These are phyloP conservation scores for Apotomis capreana DNA, from an alignment of 2,888 invertebrate genomes.

Conservation along the genomic window DNA sequence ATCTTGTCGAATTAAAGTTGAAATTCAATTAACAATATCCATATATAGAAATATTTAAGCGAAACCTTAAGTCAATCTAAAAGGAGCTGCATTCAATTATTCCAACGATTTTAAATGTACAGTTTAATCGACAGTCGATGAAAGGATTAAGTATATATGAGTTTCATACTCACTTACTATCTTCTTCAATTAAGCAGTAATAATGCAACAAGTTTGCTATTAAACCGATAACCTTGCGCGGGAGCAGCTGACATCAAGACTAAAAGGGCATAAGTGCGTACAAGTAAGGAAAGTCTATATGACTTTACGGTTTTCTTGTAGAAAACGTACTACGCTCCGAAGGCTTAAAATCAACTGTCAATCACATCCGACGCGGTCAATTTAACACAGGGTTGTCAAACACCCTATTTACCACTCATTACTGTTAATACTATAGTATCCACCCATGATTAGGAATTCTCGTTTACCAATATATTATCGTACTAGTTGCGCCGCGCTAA, in stretches of 20 bases:
- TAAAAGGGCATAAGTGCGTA: constrained; percentile 1
- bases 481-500: too few species aligned
- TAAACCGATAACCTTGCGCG: constrained; percentile 25
- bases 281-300: not conserved
- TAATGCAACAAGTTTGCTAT: constrained; percentile 9
- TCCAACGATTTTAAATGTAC: not conserved
- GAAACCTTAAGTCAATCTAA: not conserved
- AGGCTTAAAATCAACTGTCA: constrained; percentile 59
- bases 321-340: constrained; percentile 44
- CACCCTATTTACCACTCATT: constrained; percentile 2
- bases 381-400: constrained; percentile 31
- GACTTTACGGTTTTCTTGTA: not conserved
- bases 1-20: not conserved
- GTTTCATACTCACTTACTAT: not conserved
- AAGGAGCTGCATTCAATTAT: constrained; percentile 2
- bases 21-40: not conserved
- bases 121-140: not conserved
- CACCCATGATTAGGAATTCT: too few species aligned
- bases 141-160: not conserved
- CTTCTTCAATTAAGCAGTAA: not conserved
- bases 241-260: not conserved
- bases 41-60: not conserved
- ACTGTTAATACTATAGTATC: not conserved
- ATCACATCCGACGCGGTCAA: constrained; percentile 54
- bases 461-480: too few species aligned